These are phyloP conservation scores for Drosophila eohydei DNA, from an alignment of 2,888 invertebrate genomes.

Conservation along the genomic window DNA sequence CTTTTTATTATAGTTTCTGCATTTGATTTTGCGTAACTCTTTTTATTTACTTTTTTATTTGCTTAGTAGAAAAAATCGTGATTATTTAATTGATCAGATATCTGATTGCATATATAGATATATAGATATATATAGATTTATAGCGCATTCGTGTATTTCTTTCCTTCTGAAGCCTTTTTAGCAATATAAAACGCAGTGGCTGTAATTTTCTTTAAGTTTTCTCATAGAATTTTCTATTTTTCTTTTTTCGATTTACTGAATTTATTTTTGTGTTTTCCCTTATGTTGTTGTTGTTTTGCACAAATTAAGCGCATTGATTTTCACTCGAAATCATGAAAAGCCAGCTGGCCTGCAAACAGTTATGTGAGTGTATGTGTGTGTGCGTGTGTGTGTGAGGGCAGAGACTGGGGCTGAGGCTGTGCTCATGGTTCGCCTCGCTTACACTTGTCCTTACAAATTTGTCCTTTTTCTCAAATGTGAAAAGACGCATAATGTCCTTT, in stretches of 20 bases:
- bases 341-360: constrained; percentile 30
- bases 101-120: too few species aligned
- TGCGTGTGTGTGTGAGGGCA: constrained; percentile 12
- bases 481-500: constrained; percentile 82
- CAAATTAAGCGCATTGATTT: constrained; percentile 74
- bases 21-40: too few species aligned
- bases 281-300: constrained; percentile 31
- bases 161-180: background rate
- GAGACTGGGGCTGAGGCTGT: background rate
- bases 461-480: constrained; percentile 81
- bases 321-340: constrained; percentile 66
- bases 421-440: constrained; percentile 70
- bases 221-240: constrained; percentile 17
- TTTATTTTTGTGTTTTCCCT: background rate
- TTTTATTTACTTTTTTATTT: too few species aligned
- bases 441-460: constrained; percentile 81
- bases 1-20: too few species aligned
- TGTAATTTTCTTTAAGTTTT: background rate
- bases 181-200: background rate
- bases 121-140: background rate
- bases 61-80: too few species aligned
- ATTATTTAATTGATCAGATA: too few species aligned
- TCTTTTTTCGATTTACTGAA: constrained; percentile 1
- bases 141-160: background rate
- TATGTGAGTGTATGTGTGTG: constrained; percentile 8